Percentiles rank a stretch among this genome's conserved stretches.
Evolutionary conservation across 2,888 invertebrate genomes (phyloP).

Genomic region (Pseudococcus jackbeardsleyi): DNA sequence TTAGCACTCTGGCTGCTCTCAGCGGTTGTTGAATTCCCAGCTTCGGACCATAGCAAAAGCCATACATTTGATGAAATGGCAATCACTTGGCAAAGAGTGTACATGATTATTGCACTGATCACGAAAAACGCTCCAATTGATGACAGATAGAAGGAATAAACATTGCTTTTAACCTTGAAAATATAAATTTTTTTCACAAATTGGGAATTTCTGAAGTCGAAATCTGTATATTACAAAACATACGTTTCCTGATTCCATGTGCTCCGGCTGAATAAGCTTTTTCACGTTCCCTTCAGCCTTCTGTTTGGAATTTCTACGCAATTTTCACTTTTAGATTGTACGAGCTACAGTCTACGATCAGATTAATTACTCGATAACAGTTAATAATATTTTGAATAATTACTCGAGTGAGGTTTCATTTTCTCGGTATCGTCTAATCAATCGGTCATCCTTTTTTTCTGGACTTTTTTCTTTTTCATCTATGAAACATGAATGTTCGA

Average conservation of each 20-base stretch:
- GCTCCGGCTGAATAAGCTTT: conserved; percentile 3
- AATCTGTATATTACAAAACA: background rate
- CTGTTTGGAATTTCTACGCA: background rate
- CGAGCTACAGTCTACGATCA: background rate
- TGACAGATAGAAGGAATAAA: background rate
- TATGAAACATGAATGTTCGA: background rate
- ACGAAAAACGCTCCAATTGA: conserved; percentile 16
- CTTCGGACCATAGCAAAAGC: conserved; percentile 18
- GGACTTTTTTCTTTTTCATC: background rate
- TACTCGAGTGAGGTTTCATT: background rate
- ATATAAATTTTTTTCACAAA: background rate
- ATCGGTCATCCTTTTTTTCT: background rate
- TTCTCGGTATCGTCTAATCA: background rate
- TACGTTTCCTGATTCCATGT: background rate
- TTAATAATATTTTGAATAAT: background rate
- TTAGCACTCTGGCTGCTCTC: background rate
- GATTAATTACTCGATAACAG: background rate
- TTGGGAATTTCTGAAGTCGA: too few relatives aligned
- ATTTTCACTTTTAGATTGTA: background rate
- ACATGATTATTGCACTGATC: background rate
- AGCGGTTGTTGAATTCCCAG: background rate
- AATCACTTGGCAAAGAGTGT: background rate
- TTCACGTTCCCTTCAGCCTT: background rate
- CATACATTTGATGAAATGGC: conserved; percentile 21
- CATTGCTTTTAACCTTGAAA: background rate